Evolutionary conservation across 1,140 invertebrate species (phyloP).

Genomic region (Drosophila baimaii): DNA sequence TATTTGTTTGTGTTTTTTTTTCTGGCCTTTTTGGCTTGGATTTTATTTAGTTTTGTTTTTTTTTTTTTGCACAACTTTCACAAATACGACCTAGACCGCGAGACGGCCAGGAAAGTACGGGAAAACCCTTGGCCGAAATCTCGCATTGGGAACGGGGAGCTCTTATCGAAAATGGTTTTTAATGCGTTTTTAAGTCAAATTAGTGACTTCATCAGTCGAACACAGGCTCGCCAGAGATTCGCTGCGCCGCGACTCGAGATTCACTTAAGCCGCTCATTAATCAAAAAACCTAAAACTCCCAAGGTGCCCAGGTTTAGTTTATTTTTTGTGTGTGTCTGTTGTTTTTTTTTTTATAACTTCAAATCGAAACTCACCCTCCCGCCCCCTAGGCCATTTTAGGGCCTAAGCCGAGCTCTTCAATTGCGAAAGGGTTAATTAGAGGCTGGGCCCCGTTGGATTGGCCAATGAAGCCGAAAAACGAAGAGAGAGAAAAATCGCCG

Average conservation of each 20-base stretch:
- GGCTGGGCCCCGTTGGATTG: constrained; percentile 48
- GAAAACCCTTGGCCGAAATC: constrained; percentile 68
- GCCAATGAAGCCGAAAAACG: constrained; percentile 38
- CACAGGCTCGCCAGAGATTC: constrained; percentile 54
- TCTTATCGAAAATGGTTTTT: constrained; percentile 82
- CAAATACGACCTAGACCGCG: constrained; percentile 53
- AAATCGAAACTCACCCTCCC: constrained; percentile 44
- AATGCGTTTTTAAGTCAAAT: constrained; percentile 83
- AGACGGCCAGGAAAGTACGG: constrained; percentile 63
- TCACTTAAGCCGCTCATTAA: constrained; percentile 82
- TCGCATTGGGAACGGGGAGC: constrained; percentile 23
- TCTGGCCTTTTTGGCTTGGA: constrained; percentile 2
- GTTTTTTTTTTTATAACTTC: constrained; percentile 26
- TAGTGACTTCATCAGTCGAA: constrained; percentile 78
- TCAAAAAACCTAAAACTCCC: constrained; percentile 61
- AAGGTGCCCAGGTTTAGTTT: constrained; percentile 53
- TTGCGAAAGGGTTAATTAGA: constrained; percentile 77
- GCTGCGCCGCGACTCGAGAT: constrained; percentile 36
- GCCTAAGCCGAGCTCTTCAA: constrained; percentile 59
- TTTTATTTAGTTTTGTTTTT: constrained; percentile 8
- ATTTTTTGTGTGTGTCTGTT: background rate
- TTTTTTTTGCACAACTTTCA: constrained; percentile 73
- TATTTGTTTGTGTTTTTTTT: constrained; percentile 46
- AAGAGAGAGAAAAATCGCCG: constrained; percentile 31
- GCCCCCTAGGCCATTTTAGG: constrained; percentile 19